Percentiles rank a stretch among this genome's conserved stretches.
Conservation (phyloP, 1,140 invertebrate genomes). For the Drosophila bipectinata region DNA sequence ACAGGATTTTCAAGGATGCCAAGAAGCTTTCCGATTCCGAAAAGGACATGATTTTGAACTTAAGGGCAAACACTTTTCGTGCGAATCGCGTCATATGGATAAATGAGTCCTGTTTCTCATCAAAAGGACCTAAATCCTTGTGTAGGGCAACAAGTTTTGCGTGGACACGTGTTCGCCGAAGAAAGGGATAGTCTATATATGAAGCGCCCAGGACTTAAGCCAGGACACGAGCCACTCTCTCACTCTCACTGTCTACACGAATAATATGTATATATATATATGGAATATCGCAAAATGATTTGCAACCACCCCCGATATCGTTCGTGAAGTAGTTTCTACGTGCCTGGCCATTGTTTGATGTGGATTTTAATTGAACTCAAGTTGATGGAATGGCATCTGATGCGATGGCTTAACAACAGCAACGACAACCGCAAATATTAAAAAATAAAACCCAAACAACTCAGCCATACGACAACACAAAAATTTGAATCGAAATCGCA, state of each 20-base stretch:
- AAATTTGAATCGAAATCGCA: slow-evolving; percentile 8
- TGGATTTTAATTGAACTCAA: slow-evolving; percentile 84
- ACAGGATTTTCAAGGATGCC: slow-evolving; percentile 29
- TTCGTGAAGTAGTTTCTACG: slow-evolving; percentile 80
- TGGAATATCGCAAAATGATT: not conserved
- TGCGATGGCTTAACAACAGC: slow-evolving; percentile 68
- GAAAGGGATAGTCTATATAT: slow-evolving; percentile 6
- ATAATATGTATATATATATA: slow-evolving; percentile 1
- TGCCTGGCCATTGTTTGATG: slow-evolving; percentile 83
- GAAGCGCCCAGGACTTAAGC: slow-evolving; percentile 29
- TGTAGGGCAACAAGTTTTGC: slow-evolving; percentile 48
- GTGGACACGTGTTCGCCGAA: slow-evolving; percentile 42
- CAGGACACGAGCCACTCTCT: slow-evolving; percentile 33
- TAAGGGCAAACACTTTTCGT: slow-evolving; percentile 56
- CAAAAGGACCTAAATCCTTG: slow-evolving; percentile 11
- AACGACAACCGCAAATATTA: slow-evolving; percentile 79
- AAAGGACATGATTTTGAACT: slow-evolving; percentile 61
- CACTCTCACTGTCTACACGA: not conserved
- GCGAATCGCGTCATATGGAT: slow-evolving; percentile 60
- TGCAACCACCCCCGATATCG: slow-evolving; percentile 25
- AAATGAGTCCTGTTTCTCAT: slow-evolving; percentile 26
- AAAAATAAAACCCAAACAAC: slow-evolving; percentile 52
- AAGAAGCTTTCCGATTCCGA: slow-evolving; percentile 21
- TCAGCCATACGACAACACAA: slow-evolving; percentile 14
- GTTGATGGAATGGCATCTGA: slow-evolving; percentile 56